Evolutionary conservation across 2,888 invertebrate species (phyloP).

Genomic region (Eustalomyia histrio): DNA sequence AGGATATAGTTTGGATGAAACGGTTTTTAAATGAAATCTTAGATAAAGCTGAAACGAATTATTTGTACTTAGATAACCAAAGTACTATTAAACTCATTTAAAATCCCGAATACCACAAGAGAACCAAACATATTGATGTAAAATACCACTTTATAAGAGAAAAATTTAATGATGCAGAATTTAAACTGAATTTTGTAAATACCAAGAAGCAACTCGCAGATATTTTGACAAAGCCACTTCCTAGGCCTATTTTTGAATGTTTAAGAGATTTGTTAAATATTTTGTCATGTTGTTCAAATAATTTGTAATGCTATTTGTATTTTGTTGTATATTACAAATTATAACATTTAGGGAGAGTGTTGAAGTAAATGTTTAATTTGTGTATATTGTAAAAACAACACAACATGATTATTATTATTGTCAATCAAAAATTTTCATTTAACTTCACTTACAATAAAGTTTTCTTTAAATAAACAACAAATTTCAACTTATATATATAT

Average conservation of each 20-base stretch:
- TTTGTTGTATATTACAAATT: no score
- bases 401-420: no score
- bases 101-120: conserved; percentile 18
- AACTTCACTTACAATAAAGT: no score
- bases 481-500: no score
- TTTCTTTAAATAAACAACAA: no score
- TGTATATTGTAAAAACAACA: no score
- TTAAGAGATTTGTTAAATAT: conserved; percentile 11
- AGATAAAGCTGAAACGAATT: not conserved
- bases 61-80: conserved; percentile 28
- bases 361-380: no score
- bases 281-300: not conserved
- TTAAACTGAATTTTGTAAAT: conserved; percentile 13
- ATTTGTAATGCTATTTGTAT: no score
- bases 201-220: conserved; percentile 15
- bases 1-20: conserved; percentile 18
- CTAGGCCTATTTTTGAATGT: not conserved
- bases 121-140: conserved; percentile 28
- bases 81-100: conserved; percentile 30
- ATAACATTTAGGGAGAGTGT: conserved; percentile 2
- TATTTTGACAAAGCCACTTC: conserved; percentile 28
- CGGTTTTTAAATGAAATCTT: conserved; percentile 15
- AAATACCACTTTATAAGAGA: conserved; percentile 30
- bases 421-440: no score
- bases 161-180: conserved; percentile 5